A percentile compares a stretch with the other conserved stretches of the same genome.
Evolutionary conservation across 2,888 invertebrate genomes (phyloP).

Genomic region (Orthosia gracilis): DNA sequence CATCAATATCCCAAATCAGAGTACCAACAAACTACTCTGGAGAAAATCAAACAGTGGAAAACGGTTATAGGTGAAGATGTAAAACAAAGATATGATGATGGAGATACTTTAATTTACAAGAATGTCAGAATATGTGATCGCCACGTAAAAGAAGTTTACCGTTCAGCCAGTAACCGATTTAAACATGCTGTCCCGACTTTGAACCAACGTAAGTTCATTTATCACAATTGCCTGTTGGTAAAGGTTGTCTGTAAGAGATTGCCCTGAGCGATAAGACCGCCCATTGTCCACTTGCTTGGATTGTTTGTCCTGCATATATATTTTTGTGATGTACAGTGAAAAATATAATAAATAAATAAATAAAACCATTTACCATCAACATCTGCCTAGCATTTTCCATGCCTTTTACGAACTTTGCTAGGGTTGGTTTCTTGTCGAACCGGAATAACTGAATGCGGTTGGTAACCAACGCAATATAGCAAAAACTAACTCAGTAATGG

Average conservation of each 20-base stretch:
- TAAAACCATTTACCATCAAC: neutral
- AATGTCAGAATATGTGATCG: conserved; percentile 10
- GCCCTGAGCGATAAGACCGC: too few species aligned
- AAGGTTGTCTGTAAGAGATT: too few species aligned
- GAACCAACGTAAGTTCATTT: neutral
- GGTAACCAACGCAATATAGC: too few species aligned
- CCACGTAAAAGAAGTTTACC: neutral
- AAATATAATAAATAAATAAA: too few species aligned
- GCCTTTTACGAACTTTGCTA: too few species aligned
- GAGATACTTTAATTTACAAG: conserved; percentile 9
- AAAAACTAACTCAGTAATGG: too few species aligned
- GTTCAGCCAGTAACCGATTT: neutral
- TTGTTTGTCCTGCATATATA: too few species aligned
- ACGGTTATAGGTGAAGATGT: conserved; percentile 2
- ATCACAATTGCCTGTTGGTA: neutral
- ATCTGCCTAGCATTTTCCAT: neutral
- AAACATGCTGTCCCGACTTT: neutral
- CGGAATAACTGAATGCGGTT: too few species aligned
- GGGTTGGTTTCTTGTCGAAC: too few species aligned
- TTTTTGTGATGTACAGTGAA: too few species aligned
- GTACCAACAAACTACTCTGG: neutral
- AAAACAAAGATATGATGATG: neutral
- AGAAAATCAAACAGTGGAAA: conserved; percentile 9
- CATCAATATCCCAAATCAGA: neutral
- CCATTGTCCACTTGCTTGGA: too few species aligned